Conservation (phyloP, 2,113 vertebrate species). For the Grus americana region DNA sequence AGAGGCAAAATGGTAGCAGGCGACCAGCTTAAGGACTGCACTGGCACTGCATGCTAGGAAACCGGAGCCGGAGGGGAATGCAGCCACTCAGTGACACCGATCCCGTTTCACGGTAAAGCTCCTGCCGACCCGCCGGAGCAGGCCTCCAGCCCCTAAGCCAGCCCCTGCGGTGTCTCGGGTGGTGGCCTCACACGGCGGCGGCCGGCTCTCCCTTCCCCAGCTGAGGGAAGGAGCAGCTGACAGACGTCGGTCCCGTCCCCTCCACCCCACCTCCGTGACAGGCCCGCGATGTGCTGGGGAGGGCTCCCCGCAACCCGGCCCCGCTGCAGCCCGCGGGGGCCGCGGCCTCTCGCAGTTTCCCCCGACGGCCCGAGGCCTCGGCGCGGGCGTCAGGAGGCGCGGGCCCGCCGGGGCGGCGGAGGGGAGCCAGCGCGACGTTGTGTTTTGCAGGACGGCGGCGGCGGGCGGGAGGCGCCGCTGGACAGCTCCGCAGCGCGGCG, state of each 20-base stretch:
- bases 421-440: neutral
- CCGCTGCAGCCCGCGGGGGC: neutral
- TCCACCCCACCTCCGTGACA: neutral
- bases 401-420: neutral
- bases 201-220: neutral
- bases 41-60: conserved; percentile 55
- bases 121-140: neutral
- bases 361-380: neutral
- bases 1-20: conserved; percentile 34
- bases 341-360: neutral
- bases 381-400: neutral
- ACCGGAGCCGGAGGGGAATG: conserved; percentile 46
- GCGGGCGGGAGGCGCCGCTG: neutral
- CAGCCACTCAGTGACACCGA: conserved; percentile 47
- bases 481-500: neutral
- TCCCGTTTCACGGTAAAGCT: conserved; percentile 26
- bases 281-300: neutral
- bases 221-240: neutral
- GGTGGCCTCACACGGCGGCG: neutral
- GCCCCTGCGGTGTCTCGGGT: neutral
- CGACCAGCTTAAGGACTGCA: conserved; percentile 17
- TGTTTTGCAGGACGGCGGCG: neutral
- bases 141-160: neutral
- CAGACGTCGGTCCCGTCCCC: too few relatives aligned
- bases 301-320: neutral